Evolutionary conservation across 2,113 vertebrate genomes (phyloP).

Genomic region (Hypomesus transpacificus): DNA sequence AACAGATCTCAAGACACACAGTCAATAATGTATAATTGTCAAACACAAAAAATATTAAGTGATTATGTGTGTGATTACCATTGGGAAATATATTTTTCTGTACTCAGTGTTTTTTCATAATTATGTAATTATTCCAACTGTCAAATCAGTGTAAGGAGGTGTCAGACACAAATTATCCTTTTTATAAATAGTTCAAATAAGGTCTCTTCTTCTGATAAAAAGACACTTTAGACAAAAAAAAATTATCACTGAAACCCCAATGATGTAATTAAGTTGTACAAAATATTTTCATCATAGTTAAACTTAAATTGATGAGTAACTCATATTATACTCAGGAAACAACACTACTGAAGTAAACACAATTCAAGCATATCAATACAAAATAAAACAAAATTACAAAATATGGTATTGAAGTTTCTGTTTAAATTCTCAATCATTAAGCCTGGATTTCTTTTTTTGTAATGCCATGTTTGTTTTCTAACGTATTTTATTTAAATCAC

Average conservation of each 20-base stretch:
- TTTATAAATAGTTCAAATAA: constrained; percentile 51
- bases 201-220: constrained; percentile 30
- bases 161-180: constrained; percentile 42
- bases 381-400: too few species aligned
- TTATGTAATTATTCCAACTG: constrained; percentile 60
- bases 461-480: neutral
- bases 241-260: too few species aligned
- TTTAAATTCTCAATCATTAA: too few species aligned
- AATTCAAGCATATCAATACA: too few species aligned
- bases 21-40: constrained; percentile 37
- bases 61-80: constrained; percentile 29
- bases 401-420: too few species aligned
- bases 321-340: too few species aligned
- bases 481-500: constrained; percentile 21
- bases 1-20: constrained; percentile 29
- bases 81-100: constrained; percentile 22
- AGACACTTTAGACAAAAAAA: too few species aligned
- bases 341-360: too few species aligned
- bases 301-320: too few species aligned
- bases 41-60: constrained; percentile 40
- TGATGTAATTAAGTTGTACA: too few species aligned
- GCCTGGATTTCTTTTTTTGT: too few species aligned
- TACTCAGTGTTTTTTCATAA: constrained; percentile 58
- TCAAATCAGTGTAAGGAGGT: constrained; percentile 56
- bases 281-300: too few species aligned